phyloP scores from a whole-genome alignment of 2,113 vertebrate genomes.

The Platysternon megacephalum region DNA sequence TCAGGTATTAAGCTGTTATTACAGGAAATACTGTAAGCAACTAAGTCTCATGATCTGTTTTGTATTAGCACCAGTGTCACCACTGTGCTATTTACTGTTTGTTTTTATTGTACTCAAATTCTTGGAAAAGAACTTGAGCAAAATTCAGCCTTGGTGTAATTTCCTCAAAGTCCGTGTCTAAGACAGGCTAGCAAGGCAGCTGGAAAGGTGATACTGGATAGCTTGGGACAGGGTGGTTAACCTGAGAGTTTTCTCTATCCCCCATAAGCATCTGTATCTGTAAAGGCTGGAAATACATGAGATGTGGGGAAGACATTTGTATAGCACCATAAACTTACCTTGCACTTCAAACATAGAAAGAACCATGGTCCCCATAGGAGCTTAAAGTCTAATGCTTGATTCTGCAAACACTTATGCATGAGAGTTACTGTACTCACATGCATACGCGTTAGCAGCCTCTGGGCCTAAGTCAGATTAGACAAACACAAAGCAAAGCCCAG shows the following conservation, averaged over 20 bases:
- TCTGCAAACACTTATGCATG: background rate
- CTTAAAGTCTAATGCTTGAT: background rate
- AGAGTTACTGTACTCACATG: background rate
- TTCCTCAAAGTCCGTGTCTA: too few relatives aligned
- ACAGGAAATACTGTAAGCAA: background rate
- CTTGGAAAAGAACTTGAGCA: background rate
- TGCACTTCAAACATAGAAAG: background rate
- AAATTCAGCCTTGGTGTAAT: background rate
- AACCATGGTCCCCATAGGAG: background rate
- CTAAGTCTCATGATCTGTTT: background rate
- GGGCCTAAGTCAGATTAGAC: too few relatives aligned
- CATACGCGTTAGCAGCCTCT: too few relatives aligned
- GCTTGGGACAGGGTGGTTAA: background rate
- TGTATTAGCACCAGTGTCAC: background rate
- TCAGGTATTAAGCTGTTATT: background rate
- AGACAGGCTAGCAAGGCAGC: background rate
- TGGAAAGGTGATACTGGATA: background rate
- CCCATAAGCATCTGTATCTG: background rate
- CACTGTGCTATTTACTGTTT: background rate
- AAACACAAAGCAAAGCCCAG: too few relatives aligned
- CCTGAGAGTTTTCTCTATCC: background rate
- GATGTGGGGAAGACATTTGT: background rate
- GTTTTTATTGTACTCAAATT: background rate
- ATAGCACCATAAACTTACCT: background rate
- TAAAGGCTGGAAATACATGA: background rate